Base-by-base conservation (phyloP, 2,113 vertebrate species). In the Thoracochromis brauschi region DNA sequence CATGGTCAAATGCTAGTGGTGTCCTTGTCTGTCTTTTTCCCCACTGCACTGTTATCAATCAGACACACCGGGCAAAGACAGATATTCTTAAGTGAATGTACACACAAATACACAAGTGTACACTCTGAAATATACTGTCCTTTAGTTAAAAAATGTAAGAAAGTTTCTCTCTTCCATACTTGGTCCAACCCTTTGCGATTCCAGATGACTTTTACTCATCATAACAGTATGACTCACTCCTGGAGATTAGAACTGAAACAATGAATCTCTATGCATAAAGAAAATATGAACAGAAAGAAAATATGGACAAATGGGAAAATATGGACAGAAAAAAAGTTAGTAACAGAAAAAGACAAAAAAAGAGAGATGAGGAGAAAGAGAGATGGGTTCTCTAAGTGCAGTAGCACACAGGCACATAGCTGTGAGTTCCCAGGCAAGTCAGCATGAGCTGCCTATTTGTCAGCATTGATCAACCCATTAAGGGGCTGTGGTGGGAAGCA, bases 391-490 rank as follows among this genome's bases (percentile, higher is more conserved):
- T 93, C 65, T 92, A 85, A 91, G 92, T 92, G 79, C 89, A 92
- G 87, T 80, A 85, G 91, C 92, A 89, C 94, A 94, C 83, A 87
- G 90, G 90, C 91, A 88, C 92, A 94, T 88, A 90, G 92, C 92
- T 91, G 83, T 80, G 90, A 91, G 94, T 96, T 95, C 92, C 93
- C 90, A 79, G 88, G 95, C 93, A 95, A 92, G 94, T 93, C 94
- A 94, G 93, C 92, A 92, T 93, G 93, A 95, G 95, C 94, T 95
- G 95, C 95, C 95, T 96, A 96, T 96, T 96, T 95, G 95, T 97
- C 95, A 96, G 93, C 95, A 96, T 96, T 96, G 96, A 97, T 96
- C 95, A 97, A 95, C 93, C 94, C 95, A 96, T 96, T 96, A 96
- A 95, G 92, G 94, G 89, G 91, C 93, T 95, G 93, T 93, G 94